Percentiles rank a stretch among this genome's conserved stretches.
Conservation (phyloP, 2,797 vertebrate genomes). For the Artibeus lituratus region DNA sequence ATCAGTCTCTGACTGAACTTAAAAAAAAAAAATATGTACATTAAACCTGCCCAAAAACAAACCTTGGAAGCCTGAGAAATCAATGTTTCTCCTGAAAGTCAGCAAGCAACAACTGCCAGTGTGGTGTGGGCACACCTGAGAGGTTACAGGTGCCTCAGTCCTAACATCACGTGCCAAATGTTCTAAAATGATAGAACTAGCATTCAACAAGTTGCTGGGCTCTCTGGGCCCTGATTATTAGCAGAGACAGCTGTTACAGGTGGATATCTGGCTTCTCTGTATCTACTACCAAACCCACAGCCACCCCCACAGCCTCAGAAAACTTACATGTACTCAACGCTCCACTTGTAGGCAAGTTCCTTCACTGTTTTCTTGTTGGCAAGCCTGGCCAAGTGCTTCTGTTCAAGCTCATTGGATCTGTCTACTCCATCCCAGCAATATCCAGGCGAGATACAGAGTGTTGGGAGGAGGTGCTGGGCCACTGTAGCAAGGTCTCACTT, state of each 20-base stretch:
- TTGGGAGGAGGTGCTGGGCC: conserved; percentile 93
- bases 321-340: conserved; percentile 95
- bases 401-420: conserved; percentile 97
- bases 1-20: not conserved
- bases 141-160: not conserved
- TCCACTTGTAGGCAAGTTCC: conserved; percentile 97
- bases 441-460: conserved; percentile 86
- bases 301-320: not conserved
- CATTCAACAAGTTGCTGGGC: not conserved
- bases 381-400: conserved; percentile 91
- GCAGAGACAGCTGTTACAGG: not conserved
- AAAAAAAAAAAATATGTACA: conserved; percentile 39
- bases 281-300: not conserved
- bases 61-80: not conserved
- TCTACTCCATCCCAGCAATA: not conserved
- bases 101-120: not conserved
- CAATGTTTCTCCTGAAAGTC: not conserved
- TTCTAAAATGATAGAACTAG: not conserved
- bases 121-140: not conserved
- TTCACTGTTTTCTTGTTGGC: conserved; percentile 93
- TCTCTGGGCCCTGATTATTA: not conserved
- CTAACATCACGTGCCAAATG: not conserved
- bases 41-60: conserved; percentile 34
- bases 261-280: not conserved
- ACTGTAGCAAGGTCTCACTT: conserved; percentile 90